Percentiles rank a stretch among this genome's conserved stretches.
phyloP scores from a whole-genome alignment of 37 sponge, comb jelly and placozoan species.

The Aplysina aerophoba region DNA sequence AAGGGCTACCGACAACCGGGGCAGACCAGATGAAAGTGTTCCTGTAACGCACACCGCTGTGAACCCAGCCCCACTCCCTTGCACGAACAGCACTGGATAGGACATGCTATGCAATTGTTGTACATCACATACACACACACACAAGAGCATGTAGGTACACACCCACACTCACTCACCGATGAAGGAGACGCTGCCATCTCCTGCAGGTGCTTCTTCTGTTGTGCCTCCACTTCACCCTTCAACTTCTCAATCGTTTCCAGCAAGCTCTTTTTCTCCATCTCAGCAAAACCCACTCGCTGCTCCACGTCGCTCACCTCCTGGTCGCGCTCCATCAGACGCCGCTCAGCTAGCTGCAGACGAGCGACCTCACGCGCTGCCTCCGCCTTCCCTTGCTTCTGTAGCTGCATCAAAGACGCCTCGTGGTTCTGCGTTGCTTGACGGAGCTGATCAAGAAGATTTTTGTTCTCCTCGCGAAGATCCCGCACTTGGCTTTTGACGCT shows the following conservation, averaged over 20 bases:
- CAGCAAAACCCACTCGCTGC: constrained; percentile 48
- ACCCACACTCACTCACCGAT: neutral
- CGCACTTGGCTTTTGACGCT: constrained; percentile 49
- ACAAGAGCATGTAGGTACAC: neutral
- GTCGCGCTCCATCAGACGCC: constrained; percentile 69
- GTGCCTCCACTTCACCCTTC: constrained; percentile 30
- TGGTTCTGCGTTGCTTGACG: constrained; percentile 64
- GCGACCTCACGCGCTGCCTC: constrained; percentile 62
- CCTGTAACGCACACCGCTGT: neutral
- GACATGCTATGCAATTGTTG: too few relatives aligned
- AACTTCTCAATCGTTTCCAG: constrained; percentile 52
- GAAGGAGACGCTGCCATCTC: neutral
- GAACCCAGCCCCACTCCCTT: neutral
- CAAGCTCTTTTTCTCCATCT: constrained; percentile 63
- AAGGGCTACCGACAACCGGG: too few relatives aligned
- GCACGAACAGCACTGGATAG: neutral
- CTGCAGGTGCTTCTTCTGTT: neutral
- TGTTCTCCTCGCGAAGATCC: constrained; percentile 52
- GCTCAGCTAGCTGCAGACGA: constrained; percentile 70
- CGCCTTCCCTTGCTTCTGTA: constrained; percentile 58
- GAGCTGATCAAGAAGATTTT: constrained; percentile 54
- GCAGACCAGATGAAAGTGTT: too few relatives aligned
- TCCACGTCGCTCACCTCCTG: constrained; percentile 53
- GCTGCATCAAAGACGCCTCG: constrained; percentile 37
- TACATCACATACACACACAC: neutral